Base-by-base conservation (phyloP, 2,888 invertebrate genomes). In the Cerastoderma edule region DNA sequence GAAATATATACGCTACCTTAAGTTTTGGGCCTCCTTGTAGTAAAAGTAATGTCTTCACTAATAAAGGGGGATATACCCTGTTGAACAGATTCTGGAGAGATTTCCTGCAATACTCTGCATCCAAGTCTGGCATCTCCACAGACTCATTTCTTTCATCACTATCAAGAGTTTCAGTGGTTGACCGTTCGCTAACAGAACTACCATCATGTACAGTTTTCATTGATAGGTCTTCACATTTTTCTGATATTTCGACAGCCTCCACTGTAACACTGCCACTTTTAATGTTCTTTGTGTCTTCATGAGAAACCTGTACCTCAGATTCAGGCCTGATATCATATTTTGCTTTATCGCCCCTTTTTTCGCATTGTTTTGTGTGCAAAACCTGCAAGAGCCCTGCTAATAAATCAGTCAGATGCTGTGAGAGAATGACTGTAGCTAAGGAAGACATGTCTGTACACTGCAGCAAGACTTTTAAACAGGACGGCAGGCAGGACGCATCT, bases 301-400 rank as follows among this genome's bases (percentile, higher is more conserved):
- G 33, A 19, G 28, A 8, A 66, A 33, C 35, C 33, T 48, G 66
- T 50, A 24, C 24, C 16, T 22, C 5, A 16, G n/a, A n/a, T 48
- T 48, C 3, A 48, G 19, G 48, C 24, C 24, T 48, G 48, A 22
- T 19, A 44, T 22, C 24, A 22, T 48, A 22, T 22, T 16, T 48
- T 8, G 5, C 24, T 48, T 48, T 24, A 8, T n/a, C 19, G 24
- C 19, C 19, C 24, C 16, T 48, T 24, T 48, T 48, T 5, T 16
- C n/a, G 22, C n/a, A n/a, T n/a, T n/a, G n/a, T n/a, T n/a, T n/a
- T 27, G 46, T 53, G 28, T 78, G 67, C 24, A 39, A 67, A 64
- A 96, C 92, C 92, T 96, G 96, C 85, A 96, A 94, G 33, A 96
- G 92, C 2, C 95, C 95, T 72, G 95, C 95, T 66, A 96, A 92